Evolutionary conservation across 2,888 invertebrate species (phyloP), one percentile per base, ranked within the genome.

Genomic region (Oscheius myriophilus): DNA sequence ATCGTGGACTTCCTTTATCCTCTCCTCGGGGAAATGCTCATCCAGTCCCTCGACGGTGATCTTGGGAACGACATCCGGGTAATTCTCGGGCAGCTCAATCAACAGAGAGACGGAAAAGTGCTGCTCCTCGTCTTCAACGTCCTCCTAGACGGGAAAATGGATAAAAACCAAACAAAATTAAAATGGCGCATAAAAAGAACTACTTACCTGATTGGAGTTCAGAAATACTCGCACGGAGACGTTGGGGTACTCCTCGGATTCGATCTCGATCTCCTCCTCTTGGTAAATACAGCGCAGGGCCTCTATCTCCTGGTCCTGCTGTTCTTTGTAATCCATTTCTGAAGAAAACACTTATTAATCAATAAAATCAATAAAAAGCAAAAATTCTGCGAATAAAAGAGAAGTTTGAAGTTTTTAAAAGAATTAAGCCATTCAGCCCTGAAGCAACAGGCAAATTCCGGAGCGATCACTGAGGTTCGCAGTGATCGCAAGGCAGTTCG

Each of bases 11-110:
- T 78, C 69, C 2, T 59, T 46, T 26, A 75, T 79, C 53, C 79
- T 67, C 25, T 74, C 73, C n/a, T 71, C 73, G 21, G 61, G 59
- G 51, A 82, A 79, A 25, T 68, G 61, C 21, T 81, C 78, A 16
- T 78, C 80, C 39, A 80, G 70, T 7, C 78, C 84, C 11, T 72
- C 69, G 2, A 84, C 42, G 6, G 76, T 67, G 25, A 85, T 75
- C 46, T 69, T 66, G 0, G 84, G 84, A 18, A 73, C 58, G n/a
- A 53, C 75, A 63, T 83, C 83, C 16, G 84, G 84, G 70, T 84
- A 84, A 0, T 80, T 76, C n/a, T 73, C 73, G 14, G 83, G 78
- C 25, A 84, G 70, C 16, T 71, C 66, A 14, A 78, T 65, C 39
- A 66, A 55, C 16, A 78, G 55, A 4, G 64, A 54, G 11, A 78